phyloP scores from a whole-genome alignment of 2,113 vertebrate species.

The Aleadryas rufinucha region DNA sequence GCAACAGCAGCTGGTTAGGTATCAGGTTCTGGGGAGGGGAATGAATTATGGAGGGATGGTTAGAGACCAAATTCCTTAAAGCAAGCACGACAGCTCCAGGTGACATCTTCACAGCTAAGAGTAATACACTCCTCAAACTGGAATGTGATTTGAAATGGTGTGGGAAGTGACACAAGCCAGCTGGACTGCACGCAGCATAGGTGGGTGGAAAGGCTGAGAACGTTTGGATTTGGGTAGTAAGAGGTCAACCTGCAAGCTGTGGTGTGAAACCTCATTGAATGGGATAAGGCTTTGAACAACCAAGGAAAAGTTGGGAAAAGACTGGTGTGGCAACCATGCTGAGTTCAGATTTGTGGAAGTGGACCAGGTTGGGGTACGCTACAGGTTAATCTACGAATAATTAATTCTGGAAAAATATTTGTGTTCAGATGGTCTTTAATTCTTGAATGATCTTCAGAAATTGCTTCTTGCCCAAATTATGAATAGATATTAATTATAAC shows the following conservation, averaged over 20 bases:
- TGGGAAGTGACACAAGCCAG: neutral
- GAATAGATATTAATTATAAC: conserved; percentile 22
- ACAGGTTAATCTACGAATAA: neutral
- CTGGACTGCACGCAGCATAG: neutral
- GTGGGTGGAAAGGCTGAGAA: neutral
- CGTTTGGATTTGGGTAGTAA: neutral
- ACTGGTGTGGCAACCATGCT: neutral
- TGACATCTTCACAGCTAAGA: neutral
- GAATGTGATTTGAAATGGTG: neutral
- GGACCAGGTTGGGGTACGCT: neutral
- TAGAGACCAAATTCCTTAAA: neutral
- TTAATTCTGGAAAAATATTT: neutral
- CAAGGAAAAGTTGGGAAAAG: neutral
- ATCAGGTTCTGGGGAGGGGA: neutral
- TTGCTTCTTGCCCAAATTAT: conserved; percentile 11
- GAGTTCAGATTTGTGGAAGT: neutral
- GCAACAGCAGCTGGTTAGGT: neutral
- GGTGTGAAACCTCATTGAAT: neutral
- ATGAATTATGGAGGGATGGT: neutral
- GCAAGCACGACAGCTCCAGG: neutral
- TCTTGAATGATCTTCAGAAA: neutral
- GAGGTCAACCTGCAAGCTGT: neutral
- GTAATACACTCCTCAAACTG: neutral
- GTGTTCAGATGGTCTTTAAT: neutral
- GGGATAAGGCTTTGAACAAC: neutral